A percentile compares a stretch with the other conserved stretches of the same genome.
Conservation (phyloP, 1,140 invertebrate genomes). For the Dendrolimus punctatus region DNA sequence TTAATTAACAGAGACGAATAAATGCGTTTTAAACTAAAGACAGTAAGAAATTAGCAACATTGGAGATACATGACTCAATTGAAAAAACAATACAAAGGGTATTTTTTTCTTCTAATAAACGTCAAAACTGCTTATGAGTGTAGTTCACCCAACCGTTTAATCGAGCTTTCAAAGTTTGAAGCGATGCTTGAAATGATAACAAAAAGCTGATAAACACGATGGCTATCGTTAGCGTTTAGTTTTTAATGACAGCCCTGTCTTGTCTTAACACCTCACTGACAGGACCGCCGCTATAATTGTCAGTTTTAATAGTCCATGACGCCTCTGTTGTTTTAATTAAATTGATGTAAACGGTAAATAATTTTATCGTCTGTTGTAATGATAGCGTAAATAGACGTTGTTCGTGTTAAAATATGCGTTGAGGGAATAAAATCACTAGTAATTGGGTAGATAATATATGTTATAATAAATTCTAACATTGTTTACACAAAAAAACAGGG, state of each 20-base stretch:
- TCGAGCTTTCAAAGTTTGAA: conserved; percentile 9
- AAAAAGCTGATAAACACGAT: conserved; percentile 40
- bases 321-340: conserved; percentile 24
- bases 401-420: background rate
- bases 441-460: too few species aligned
- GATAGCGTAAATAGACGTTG: background rate
- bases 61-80: too few species aligned
- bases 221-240: conserved; percentile 17
- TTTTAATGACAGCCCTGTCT: conserved; percentile 18
- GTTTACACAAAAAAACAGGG: too few species aligned
- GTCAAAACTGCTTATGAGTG: background rate
- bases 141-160: conserved; percentile 4
- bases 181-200: conserved; percentile 40
- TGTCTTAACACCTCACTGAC: conserved; percentile 31
- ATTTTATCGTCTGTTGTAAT: background rate
- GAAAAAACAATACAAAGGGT: too few species aligned
- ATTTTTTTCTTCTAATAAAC: background rate
- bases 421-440: too few species aligned
- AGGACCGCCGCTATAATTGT: conserved; percentile 22
- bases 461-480: too few species aligned
- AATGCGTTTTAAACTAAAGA: too few species aligned
- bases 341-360: conserved; percentile 11
- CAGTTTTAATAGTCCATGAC: conserved; percentile 28
- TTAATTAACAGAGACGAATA: too few species aligned
- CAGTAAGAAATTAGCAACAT: too few species aligned